phyloP scores from a whole-genome alignment of 2,113 vertebrate species.

The Butorides virescens region DNA sequence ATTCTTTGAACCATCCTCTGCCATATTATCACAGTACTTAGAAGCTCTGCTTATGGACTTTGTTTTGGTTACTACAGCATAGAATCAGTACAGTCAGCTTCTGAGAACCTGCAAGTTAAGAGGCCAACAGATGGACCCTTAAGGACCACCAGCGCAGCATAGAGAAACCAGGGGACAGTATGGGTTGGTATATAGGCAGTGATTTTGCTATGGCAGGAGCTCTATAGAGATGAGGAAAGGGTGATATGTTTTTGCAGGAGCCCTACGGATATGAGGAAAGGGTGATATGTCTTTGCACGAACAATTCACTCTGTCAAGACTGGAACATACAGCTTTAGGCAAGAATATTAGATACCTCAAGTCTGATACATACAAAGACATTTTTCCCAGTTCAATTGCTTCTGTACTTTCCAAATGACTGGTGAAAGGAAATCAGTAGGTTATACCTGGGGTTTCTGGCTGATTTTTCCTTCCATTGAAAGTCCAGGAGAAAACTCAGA shows the following conservation, averaged over 20 bases:
- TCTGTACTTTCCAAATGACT: neutral
- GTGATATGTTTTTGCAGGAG: neutral
- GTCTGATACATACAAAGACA: neutral
- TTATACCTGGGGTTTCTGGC: neutral
- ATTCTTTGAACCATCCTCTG: neutral
- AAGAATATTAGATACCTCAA: neutral
- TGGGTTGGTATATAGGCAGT: neutral
- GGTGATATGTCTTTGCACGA: neutral
- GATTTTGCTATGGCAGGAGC: neutral
- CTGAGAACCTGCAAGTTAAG: neutral
- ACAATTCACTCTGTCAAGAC: neutral
- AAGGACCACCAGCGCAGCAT: neutral
- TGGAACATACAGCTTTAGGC: neutral
- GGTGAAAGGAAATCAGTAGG: slow-evolving; percentile 28
- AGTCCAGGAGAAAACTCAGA: neutral
- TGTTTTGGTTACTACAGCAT: neutral
- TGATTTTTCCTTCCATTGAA: neutral
- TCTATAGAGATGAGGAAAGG: neutral
- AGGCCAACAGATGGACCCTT: neutral
- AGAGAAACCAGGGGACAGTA: neutral
- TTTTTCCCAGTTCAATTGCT: neutral
- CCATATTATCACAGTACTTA: neutral
- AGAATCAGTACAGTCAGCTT: neutral
- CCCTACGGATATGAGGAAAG: neutral
- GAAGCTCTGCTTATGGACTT: neutral